A percentile compares a stretch with the other conserved stretches of the same genome.
Conservation (phyloP, 2,113 vertebrate genomes). For the Vulpes vulpes region DNA sequence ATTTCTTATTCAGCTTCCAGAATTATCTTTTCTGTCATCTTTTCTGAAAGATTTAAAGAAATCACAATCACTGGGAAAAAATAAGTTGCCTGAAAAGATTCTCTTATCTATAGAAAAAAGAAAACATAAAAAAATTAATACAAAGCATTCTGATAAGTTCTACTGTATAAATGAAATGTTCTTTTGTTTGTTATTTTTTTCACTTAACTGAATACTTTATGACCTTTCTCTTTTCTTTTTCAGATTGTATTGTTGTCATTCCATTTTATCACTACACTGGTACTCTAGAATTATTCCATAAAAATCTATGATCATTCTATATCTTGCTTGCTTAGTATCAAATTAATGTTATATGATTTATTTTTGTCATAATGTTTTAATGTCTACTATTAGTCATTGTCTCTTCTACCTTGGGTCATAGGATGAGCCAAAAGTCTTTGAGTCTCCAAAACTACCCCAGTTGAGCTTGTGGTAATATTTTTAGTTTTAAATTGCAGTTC, state of each 20-base stretch:
- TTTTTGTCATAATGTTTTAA: not conserved
- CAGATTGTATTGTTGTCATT: not conserved
- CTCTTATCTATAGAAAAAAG: not conserved
- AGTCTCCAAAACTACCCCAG: not conserved
- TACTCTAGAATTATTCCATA: not conserved
- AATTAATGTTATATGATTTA: not conserved
- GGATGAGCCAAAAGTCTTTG: not conserved
- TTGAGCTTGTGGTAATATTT: not conserved
- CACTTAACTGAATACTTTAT: not conserved
- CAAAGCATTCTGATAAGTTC: not conserved
- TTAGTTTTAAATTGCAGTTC: not conserved
- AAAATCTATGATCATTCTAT: not conserved
- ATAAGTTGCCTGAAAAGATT: not conserved
- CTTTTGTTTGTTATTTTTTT: not conserved
- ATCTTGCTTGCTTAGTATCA: not conserved
- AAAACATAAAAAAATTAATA: not conserved
- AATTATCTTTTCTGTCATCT: not conserved
- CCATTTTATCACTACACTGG: not conserved
- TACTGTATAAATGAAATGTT: not conserved
- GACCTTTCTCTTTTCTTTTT: not conserved
- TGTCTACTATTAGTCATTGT: not conserved
- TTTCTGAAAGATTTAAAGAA: not conserved
- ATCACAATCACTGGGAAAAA: not conserved
- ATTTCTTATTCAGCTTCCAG: not conserved
- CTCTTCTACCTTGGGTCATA: not conserved